Percentiles rank a stretch among this genome's conserved stretches.
phyloP scores from a whole-genome alignment of 2,797 vertebrate genomes.

The Tarsius wallacei region DNA sequence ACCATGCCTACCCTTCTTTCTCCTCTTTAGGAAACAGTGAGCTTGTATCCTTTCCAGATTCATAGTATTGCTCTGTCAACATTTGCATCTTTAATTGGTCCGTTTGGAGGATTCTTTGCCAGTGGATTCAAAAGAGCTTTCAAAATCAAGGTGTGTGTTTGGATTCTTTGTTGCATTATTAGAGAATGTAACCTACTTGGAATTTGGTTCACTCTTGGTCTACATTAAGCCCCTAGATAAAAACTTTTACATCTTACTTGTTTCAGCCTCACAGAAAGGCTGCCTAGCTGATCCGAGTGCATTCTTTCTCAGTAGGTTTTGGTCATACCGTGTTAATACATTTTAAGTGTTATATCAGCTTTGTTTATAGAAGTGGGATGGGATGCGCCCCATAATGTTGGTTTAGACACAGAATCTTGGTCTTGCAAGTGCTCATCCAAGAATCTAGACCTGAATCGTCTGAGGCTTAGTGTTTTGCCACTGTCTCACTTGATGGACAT shows the following conservation, averaged over 20 bases:
- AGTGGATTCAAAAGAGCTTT: conserved; percentile 99
- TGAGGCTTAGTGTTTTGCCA: background rate
- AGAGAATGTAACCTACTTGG: background rate
- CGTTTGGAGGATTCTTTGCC: conserved; percentile 98
- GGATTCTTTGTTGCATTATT: background rate
- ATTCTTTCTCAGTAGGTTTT: background rate
- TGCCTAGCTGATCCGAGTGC: background rate
- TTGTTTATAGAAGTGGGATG: background rate
- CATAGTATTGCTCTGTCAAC: conserved; percentile 97
- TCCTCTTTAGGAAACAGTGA: conserved; percentile 93
- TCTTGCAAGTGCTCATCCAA: background rate
- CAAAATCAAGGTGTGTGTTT: conserved; percentile 96
- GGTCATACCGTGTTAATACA: too few species aligned
- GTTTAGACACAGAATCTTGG: background rate
- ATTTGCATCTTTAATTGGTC: conserved; percentile 97
- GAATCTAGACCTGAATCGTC: background rate
- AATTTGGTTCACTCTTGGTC: background rate
- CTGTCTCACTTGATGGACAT: background rate
- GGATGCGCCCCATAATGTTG: background rate
- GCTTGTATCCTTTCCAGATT: conserved; percentile 97
- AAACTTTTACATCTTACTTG: background rate
- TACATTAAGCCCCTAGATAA: background rate
- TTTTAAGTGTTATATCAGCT: background rate
- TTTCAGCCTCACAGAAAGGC: background rate
- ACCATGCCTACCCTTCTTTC: background rate